Base-by-base conservation (phyloP, 1,140 invertebrate species). In the Calycopis cecrops region DNA sequence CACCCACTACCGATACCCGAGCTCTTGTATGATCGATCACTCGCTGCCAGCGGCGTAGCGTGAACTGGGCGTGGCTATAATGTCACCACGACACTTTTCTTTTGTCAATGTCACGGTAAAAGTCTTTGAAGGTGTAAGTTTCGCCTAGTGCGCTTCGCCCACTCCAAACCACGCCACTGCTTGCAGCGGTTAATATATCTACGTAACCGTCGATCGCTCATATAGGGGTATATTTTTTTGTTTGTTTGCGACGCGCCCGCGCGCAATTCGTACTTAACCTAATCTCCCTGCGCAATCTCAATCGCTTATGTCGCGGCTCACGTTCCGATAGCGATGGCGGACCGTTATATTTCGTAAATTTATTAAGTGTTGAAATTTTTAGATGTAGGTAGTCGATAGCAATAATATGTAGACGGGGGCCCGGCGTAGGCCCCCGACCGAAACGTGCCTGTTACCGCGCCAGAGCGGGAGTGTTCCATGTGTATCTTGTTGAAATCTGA, bases 1-100 rank as follows among this genome's bases (percentile, higher is more conserved):
- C 70, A 66, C 65, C 71, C 82, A 79, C 74, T 69, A 81, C 69
- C 75, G 79, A 38, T 53, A 47, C 81, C 62, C 85, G 80, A 82
- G 85, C 68, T 28, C 21, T 28, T 28, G 21, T 28, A 28, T 28
- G 21, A 28, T 28, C 21, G 21, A 28, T 28, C 21, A 2, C 6
- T 28, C 6, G 21, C 21, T 2, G 21, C 21, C 21, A 28, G 21
- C 6, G 21, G 21, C 6, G 21, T 28, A 28, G 21, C 21, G 6
- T 28, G n/a, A n/a, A n/a, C n/a, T n/a, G 6, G 21, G 21, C 21
- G 21, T 28, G 2, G 6, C 21, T 28, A 6, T 3, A 28, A 28
- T 6, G 21, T n/a, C 21, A 28, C 21, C 21, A 28, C 21, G 21
- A 2, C 21, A 2, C 21, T 28, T 28, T 28, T 6, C 21, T 28